Evolutionary conservation across 2,797 vertebrate species (phyloP).

Genomic region (Pangasius sanitwongsei): DNA sequence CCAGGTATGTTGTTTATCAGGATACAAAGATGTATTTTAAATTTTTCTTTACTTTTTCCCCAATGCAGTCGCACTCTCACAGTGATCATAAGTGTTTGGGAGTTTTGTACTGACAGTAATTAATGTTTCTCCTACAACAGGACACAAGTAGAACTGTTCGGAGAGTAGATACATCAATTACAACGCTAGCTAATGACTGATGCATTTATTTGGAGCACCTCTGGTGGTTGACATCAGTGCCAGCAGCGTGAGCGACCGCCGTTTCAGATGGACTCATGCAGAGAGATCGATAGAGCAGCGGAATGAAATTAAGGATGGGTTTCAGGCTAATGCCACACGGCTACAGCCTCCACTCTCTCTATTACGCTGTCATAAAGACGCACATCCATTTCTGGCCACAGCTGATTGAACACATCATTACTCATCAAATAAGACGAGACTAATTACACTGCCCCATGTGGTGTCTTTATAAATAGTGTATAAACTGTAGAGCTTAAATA

Average conservation of each 20-base stretch:
- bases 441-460: constrained; percentile 30
- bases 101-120: background rate
- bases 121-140: background rate
- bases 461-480: constrained; percentile 17
- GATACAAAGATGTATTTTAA: background rate
- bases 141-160: background rate
- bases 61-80: background rate
- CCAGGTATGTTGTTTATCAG: background rate
- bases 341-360: constrained; percentile 12
- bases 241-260: background rate
- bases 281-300: constrained; percentile 18
- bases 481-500: constrained; percentile 4
- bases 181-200: constrained; percentile 12
- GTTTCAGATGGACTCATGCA: constrained; percentile 23
- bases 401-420: constrained; percentile 41
- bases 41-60: no score
- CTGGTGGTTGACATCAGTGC: constrained; percentile 10
- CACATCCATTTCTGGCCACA: constrained; percentile 36
- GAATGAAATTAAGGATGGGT: constrained; percentile 37
- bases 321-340: constrained; percentile 5
- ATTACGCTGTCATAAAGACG: background rate
- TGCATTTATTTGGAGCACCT: constrained; percentile 36
- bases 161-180: constrained; percentile 23
- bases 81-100: background rate
- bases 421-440: constrained; percentile 32